Conservation (phyloP, 2,888 invertebrate species). For the Lomographa bimaculata region DNA sequence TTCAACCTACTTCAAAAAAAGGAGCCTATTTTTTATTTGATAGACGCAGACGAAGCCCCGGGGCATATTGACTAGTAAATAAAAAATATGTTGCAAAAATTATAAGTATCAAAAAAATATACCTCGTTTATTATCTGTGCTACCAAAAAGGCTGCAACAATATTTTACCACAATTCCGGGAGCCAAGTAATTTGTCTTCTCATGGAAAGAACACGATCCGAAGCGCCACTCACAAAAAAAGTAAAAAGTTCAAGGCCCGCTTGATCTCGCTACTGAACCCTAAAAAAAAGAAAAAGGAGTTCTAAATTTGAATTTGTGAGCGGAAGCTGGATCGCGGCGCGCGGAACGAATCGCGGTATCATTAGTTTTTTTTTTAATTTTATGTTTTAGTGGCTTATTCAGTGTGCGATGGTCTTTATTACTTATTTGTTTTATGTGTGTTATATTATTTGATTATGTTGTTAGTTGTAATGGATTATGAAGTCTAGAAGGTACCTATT, state of each 20-base stretch:
- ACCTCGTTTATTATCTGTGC: no score
- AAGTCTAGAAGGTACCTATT: no score
- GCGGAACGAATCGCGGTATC: constrained; percentile 76
- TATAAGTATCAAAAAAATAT: no score
- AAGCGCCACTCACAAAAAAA: constrained; percentile 14
- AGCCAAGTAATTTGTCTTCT: constrained; percentile 12
- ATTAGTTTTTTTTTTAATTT: constrained; percentile 61
- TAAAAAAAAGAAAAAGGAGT: constrained; percentile 29
- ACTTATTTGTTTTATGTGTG: constrained; percentile 32
- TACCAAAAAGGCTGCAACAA: no score
- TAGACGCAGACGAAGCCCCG: no score
- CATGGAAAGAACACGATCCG: not conserved
- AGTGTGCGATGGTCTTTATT: constrained; percentile 32
- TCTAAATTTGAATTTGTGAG: constrained; percentile 69
- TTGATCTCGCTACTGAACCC: constrained; percentile 27
- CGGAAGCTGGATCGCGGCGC: constrained; percentile 68
- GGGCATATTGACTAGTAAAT: no score
- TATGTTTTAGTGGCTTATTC: constrained; percentile 24
- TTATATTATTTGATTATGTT: constrained; percentile 23
- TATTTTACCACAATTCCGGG: no score
- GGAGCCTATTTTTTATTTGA: no score
- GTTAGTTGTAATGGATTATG: constrained; percentile 18
- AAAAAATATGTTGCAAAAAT: no score
- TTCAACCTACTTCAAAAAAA: no score
- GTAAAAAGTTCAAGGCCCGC: constrained; percentile 9